Evolutionary conservation across 1,140 invertebrate species (phyloP).

Genomic region (Drosophila orena): DNA sequence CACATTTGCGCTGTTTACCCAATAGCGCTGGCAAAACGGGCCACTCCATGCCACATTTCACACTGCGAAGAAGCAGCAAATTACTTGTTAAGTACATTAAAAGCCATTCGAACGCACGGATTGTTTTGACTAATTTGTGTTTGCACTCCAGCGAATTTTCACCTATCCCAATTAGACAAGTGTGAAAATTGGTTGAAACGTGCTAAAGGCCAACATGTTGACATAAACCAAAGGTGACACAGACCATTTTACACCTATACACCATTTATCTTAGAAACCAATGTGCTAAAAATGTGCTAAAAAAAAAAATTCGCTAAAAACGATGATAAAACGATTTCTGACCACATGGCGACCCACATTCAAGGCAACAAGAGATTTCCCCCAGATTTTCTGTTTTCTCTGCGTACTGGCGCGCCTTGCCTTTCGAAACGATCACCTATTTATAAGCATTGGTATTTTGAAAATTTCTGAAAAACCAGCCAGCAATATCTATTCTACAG

Average conservation of each 20-base stretch:
- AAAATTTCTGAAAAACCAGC: not conserved
- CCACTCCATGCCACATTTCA: constrained; percentile 21
- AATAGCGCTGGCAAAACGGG: constrained; percentile 12
- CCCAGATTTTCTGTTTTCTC: not conserved
- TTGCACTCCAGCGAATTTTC: constrained; percentile 15
- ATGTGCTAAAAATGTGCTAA: constrained; percentile 8
- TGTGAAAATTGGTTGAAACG: constrained; percentile 42
- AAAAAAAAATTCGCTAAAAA: constrained; percentile 19
- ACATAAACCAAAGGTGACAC: constrained; percentile 21
- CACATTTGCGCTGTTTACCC: constrained; percentile 18
- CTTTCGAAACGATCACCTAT: constrained; percentile 10
- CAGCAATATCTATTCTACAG: not conserved
- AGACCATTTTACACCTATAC: constrained; percentile 20
- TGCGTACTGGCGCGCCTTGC: too few relatives aligned
- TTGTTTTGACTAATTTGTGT: constrained; percentile 30
- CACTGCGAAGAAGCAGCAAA: constrained; percentile 19
- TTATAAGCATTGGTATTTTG: constrained; percentile 3
- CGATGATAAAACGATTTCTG: constrained; percentile 20
- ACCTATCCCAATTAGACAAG: constrained; percentile 22
- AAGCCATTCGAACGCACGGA: constrained; percentile 3
- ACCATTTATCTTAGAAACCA: constrained; percentile 5
- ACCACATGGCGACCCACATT: constrained; percentile 10
- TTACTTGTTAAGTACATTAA: constrained; percentile 26
- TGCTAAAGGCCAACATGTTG: constrained; percentile 47
- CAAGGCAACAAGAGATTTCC: not conserved